Base-by-base conservation (phyloP, 2,888 invertebrate genomes). In the Dryobota labecula region DNA sequence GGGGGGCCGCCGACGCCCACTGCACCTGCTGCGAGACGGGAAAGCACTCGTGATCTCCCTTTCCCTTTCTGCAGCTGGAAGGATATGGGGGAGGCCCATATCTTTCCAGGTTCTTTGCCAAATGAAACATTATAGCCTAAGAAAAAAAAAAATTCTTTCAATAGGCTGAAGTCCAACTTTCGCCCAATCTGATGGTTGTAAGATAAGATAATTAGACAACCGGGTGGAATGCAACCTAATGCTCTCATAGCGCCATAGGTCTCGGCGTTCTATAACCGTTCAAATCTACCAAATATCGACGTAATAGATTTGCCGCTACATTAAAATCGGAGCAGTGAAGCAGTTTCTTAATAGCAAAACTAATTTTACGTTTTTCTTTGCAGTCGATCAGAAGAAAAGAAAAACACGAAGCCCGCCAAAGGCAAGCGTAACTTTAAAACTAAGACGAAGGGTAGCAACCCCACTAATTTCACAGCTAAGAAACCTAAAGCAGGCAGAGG, bases 401-500 rank as follows among this genome's bases (percentile, higher is more conserved):
- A 90, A 85, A 90, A 85, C 69, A 88, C 83, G 83, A 95, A 94
- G 87, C 92, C 90, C 74, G 24, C 83, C 8, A 94, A 93, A 62
- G 80, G 80, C 11, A 80, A 67, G 41, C 73, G 92, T 73, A 92
- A 87, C 57, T 80, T 82, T 38, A 89, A 90, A 87, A 63, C 79
- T 24, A 94, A 92, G 84, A 89, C 79, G 53, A 94, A 93, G 67
- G 94, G 92, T 70, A 91, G 88, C 15, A 94, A 95, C 77, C 87
- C 91, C 15, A 94, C 93, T 0, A 95, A 95, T 73, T 95, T 95
- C 86, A 88, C 94, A 18, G 94, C 94, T 1, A 95, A 95, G 86
- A 95, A 98, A 90, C 98, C 98, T 0, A 97, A 97, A 89, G 97
- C 96, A 61, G 97, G 97, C 18, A 97, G 97, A 86, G 98, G 98